Conservation (phyloP, 2,888 invertebrate species). For the Branchinecta sandiegonensis region DNA sequence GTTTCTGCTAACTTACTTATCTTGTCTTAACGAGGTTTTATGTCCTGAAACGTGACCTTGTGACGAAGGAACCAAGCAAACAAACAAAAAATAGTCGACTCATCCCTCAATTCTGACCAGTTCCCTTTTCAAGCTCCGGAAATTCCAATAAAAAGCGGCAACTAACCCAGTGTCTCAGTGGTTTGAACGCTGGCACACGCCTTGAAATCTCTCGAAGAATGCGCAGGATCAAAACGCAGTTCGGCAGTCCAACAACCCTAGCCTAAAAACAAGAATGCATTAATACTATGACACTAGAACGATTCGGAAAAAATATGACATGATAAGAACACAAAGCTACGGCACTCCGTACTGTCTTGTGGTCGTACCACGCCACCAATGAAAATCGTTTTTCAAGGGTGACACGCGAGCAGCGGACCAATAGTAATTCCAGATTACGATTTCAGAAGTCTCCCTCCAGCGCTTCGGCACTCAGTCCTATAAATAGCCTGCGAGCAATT, state of each 20-base stretch:
- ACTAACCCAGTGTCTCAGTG: constrained; percentile 81
- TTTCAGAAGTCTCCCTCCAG: too few species aligned
- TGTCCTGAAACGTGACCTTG: too few species aligned
- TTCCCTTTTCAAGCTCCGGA: too few species aligned
- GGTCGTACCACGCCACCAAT: constrained; percentile 16
- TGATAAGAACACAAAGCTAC: constrained; percentile 17
- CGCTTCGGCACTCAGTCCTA: too few species aligned
- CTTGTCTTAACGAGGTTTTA: too few species aligned
- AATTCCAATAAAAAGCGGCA: constrained; percentile 17
- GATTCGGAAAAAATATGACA: not conserved
- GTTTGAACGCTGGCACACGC: constrained; percentile 84
- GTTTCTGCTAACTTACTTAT: too few species aligned
- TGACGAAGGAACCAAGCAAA: too few species aligned
- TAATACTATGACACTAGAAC: not conserved
- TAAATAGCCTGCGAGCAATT: too few species aligned
- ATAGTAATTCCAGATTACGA: too few species aligned
- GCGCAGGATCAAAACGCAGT: constrained; percentile 90
- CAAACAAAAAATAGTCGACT: too few species aligned
- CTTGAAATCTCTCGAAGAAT: constrained; percentile 89
- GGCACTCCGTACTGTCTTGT: constrained; percentile 15
- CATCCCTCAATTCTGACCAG: too few species aligned
- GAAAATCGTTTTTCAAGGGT: constrained; percentile 5
- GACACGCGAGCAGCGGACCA: not conserved
- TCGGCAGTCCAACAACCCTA: constrained; percentile 86
- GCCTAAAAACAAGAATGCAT: constrained; percentile 46